These are phyloP conservation scores for Panthera uncia DNA, from an alignment of 2,113 vertebrate genomes.

Conservation along the genomic window DNA sequence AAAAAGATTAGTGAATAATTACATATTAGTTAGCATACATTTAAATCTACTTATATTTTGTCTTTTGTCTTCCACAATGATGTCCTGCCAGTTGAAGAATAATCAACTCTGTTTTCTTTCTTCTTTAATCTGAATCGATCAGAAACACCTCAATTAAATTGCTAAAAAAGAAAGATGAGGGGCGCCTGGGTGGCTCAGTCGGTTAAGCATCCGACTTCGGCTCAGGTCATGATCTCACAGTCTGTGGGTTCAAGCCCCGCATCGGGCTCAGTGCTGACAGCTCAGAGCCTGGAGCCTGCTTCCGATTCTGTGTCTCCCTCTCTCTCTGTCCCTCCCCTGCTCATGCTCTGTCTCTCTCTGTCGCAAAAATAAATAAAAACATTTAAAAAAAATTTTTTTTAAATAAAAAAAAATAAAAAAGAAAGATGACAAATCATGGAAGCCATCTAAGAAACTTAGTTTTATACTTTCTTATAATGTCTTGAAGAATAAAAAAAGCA, in stretches of 20 bases:
- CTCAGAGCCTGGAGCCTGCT: too few species aligned
- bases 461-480: background rate
- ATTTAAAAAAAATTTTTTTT: too few species aligned
- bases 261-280: too few species aligned
- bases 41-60: background rate
- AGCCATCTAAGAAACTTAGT: background rate
- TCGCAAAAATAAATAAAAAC: too few species aligned
- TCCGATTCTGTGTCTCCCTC: too few species aligned
- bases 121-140: background rate
- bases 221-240: too few species aligned
- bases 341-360: too few species aligned
- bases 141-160: background rate
- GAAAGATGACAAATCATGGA: background rate
- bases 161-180: background rate
- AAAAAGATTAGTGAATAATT: background rate
- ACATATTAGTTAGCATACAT: background rate
- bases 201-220: too few species aligned
- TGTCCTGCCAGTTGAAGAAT: background rate
- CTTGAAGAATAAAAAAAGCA: background rate
- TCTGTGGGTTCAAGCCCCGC: too few species aligned
- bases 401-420: background rate
- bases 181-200: too few species aligned
- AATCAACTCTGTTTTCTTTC: background rate
- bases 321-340: too few species aligned
- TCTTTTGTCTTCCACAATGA: background rate